phyloP scores from a whole-genome alignment of 1,140 invertebrate genomes.

The Stratiolaelaps scimitus region DNA sequence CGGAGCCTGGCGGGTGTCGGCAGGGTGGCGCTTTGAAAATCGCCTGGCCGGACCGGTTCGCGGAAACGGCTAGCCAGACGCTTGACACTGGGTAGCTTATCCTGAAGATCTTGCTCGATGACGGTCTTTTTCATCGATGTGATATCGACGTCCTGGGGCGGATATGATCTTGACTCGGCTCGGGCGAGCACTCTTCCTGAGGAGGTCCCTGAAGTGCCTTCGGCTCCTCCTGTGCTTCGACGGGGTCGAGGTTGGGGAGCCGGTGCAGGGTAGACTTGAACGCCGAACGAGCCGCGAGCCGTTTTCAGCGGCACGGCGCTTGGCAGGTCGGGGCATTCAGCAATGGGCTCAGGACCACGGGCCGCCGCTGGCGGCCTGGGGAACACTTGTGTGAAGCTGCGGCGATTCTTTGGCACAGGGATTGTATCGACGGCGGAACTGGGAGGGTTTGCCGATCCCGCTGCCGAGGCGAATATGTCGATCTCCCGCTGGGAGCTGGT shows the following conservation, averaged over 20 bases:
- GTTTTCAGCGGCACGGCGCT: neutral
- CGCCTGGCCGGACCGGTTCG: constrained; percentile 16
- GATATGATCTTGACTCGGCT: too few species aligned
- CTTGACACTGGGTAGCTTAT: constrained; percentile 18
- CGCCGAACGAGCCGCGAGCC: constrained; percentile 15
- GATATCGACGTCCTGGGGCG: constrained; percentile 20
- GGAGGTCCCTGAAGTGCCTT: neutral
- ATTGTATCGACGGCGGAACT: constrained; percentile 25
- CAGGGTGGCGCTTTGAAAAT: constrained; percentile 10
- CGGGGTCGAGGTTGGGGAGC: constrained; percentile 25
- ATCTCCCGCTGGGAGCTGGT: constrained; percentile 12
- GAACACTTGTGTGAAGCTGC: constrained; percentile 21
- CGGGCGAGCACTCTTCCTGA: too few species aligned
- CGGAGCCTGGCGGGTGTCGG: neutral
- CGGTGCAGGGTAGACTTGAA: constrained; percentile 24
- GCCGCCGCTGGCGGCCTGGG: neutral
- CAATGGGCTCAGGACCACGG: neutral
- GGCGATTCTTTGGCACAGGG: constrained; percentile 23
- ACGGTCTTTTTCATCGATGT: constrained; percentile 13
- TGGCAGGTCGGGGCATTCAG: constrained; percentile 10
- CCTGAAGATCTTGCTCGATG: constrained; percentile 22
- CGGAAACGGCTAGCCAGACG: constrained; percentile 11
- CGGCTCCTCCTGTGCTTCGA: constrained; percentile 23
- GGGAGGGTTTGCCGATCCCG: neutral
- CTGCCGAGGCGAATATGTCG: neutral